Evolutionary conservation across 1,140 invertebrate genomes (phyloP).

Genomic region (Branchinecta lynchi): DNA sequence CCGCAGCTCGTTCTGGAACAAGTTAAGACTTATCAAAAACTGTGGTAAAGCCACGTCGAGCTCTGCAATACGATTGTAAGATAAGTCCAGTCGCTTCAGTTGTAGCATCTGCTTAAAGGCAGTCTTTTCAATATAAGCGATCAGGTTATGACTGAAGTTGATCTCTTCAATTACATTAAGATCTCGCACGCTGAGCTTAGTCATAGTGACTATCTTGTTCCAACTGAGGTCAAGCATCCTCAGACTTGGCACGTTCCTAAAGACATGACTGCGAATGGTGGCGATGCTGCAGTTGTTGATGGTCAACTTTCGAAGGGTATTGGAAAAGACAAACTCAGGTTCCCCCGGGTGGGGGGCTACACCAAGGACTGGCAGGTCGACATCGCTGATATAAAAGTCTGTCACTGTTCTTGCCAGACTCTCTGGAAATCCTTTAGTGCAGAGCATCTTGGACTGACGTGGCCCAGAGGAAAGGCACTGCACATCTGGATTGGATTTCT

Average conservation of each 20-base stretch:
- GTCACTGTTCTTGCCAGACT: no score
- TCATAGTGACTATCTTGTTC: neutral
- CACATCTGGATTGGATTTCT: no score
- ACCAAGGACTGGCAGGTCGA: no score
- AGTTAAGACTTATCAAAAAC: neutral
- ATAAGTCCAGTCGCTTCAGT: neutral
- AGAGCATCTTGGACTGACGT: no score
- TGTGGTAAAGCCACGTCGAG: neutral
- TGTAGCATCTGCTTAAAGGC: neutral
- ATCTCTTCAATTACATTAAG: neutral
- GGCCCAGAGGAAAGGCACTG: no score
- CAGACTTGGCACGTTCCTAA: neutral
- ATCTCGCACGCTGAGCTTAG: neutral
- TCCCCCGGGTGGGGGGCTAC: no score
- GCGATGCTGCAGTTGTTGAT: neutral
- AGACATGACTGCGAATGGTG: neutral
- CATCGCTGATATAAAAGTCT: no score
- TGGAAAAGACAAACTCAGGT: no score
- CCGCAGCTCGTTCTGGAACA: neutral
- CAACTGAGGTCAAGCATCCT: neutral
- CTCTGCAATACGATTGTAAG: neutral
- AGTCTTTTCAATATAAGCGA: neutral
- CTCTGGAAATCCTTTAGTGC: no score
- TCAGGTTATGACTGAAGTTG: neutral
- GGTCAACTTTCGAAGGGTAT: neutral